phyloP scores from a whole-genome alignment of 2,113 vertebrate genomes.

The Gallinago paraguaiae region DNA sequence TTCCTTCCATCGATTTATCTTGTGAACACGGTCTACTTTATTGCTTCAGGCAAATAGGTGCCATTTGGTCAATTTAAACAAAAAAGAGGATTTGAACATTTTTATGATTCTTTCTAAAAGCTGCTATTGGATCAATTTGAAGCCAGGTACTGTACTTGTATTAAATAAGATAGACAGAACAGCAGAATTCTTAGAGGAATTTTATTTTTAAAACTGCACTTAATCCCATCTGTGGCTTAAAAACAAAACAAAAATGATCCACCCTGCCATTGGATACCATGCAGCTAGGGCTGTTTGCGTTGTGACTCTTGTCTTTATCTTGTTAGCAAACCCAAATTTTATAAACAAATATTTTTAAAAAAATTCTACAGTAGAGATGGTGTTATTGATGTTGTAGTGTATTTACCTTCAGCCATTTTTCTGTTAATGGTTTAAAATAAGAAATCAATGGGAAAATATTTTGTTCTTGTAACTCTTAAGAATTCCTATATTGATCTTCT shows the following conservation, averaged over 20 bases:
- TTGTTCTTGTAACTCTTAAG: conserved; percentile 72
- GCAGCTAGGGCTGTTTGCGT: neutral
- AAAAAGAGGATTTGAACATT: conserved; percentile 62
- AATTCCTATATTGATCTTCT: conserved; percentile 62
- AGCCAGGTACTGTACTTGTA: neutral
- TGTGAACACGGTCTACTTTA: conserved; percentile 78
- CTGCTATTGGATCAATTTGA: neutral
- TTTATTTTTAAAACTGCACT: neutral
- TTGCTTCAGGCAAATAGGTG: conserved; percentile 84
- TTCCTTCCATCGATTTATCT: conserved; percentile 87
- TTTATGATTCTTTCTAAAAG: conserved; percentile 42
- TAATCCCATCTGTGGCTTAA: neutral
- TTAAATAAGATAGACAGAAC: neutral
- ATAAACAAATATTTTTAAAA: neutral
- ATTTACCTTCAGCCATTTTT: conserved; percentile 50
- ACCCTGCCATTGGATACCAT: neutral
- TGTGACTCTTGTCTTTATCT: neutral
- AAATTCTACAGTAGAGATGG: neutral
- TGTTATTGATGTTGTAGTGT: neutral
- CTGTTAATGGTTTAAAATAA: conserved; percentile 67
- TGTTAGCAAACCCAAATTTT: conserved; percentile 32
- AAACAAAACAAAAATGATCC: neutral
- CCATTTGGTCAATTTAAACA: conserved; percentile 83
- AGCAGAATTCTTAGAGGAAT: neutral
- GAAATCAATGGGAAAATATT: conserved; percentile 74